Percentiles rank a stretch among this genome's conserved stretches.
Evolutionary conservation across 2,888 invertebrate genomes (phyloP).

Genomic region (Oscheius sp.): DNA sequence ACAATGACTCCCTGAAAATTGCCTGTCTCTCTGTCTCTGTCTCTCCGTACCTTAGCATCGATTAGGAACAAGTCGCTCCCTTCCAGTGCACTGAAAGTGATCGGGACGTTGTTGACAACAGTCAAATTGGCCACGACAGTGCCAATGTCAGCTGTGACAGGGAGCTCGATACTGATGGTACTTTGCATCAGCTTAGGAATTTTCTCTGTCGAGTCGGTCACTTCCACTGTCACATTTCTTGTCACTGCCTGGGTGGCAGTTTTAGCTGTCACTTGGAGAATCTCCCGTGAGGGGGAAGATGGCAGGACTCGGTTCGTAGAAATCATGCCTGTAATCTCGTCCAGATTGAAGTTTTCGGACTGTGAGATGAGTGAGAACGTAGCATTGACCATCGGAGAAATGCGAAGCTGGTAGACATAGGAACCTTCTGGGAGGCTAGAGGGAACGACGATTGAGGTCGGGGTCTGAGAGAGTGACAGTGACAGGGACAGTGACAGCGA

Average conservation of each 20-base stretch:
- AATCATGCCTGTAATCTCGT: conserved; percentile 17
- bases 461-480: not conserved
- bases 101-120: conserved; percentile 14
- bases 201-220: not conserved
- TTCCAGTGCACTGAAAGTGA: conserved; percentile 5
- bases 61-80: conserved; percentile 18
- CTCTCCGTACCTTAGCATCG: conserved; percentile 10
- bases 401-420: conserved; percentile 30
- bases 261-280: conserved; percentile 8
- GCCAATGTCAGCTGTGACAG: conserved; percentile 10
- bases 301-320: conserved; percentile 14
- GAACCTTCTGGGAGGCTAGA: conserved; percentile 33
- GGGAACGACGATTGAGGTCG: conserved; percentile 6
- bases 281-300: conserved; percentile 6
- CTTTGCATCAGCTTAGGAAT: conserved; percentile 11
- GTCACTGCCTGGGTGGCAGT: not conserved
- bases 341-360: conserved; percentile 18
- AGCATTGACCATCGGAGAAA: not conserved
- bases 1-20: conserved; percentile 12
- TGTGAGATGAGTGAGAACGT: conserved; percentile 7
- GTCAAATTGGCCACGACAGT: conserved; percentile 18
- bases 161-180: not conserved
- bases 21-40: not conserved
- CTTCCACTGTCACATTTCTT: conserved; percentile 9
- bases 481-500: not conserved